These are phyloP conservation scores for Pomatostomus ruficeps DNA, from an alignment of 2,113 vertebrate species.

Conservation along the genomic window DNA sequence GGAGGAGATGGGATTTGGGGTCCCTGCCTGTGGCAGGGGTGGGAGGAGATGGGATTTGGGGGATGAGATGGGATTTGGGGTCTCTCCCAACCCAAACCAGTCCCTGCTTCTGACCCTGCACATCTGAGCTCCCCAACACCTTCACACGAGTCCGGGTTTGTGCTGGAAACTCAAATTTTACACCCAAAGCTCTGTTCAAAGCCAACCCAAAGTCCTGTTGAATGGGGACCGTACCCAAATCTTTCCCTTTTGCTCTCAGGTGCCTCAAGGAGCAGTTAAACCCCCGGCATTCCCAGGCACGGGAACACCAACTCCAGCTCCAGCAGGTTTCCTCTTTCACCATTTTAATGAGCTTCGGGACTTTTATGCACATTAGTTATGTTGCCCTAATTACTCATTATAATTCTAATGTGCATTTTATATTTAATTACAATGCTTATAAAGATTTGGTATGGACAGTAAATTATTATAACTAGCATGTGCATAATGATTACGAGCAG, in stretches of 20 bases:
- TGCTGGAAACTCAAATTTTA: background rate
- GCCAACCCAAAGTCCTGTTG: background rate
- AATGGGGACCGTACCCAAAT: background rate
- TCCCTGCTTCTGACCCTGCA: background rate
- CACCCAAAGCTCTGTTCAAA: background rate
- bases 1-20: background rate
- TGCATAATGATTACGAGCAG: conserved; percentile 71
- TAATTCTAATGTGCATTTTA: conserved; percentile 81
- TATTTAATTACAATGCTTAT: conserved; percentile 86
- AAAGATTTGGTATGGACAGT: conserved; percentile 79
- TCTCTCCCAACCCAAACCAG: background rate
- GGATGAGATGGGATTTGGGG: background rate
- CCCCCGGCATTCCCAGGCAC: background rate
- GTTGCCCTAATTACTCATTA: conserved; percentile 80
- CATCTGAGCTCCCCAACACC: background rate
- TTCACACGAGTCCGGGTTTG: background rate
- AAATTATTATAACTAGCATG: conserved; percentile 82
- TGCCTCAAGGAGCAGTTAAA: background rate
- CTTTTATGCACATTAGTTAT: conserved; percentile 75
- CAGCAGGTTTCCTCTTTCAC: conserved; percentile 65
- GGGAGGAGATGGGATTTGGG: background rate
- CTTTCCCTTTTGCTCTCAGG: background rate
- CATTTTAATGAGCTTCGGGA: conserved; percentile 78
- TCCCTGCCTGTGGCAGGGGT: fast-evolving
- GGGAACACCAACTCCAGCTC: conserved; percentile 11